These are phyloP conservation scores for Zhuqinia jingwanae DNA, from an alignment of 2,888 invertebrate genomes.

Conservation along the genomic window DNA sequence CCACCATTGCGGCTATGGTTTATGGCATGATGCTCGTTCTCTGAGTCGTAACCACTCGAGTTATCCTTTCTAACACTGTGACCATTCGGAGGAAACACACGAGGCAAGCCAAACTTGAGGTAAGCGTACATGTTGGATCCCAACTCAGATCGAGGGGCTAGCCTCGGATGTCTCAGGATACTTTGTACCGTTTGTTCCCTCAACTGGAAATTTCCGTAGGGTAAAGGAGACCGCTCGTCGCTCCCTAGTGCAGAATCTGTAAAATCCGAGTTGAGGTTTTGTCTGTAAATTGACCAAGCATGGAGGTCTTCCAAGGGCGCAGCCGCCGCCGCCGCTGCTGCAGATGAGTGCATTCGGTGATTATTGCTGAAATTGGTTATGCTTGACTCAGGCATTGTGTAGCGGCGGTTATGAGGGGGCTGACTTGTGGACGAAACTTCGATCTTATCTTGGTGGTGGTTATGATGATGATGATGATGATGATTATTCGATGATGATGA, in stretches of 20 bases:
- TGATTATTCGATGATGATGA: conserved; percentile 36
- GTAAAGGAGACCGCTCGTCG: conserved; percentile 94
- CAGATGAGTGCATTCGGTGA: conserved; percentile 54
- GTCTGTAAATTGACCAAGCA: conserved; percentile 96
- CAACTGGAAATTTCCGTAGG: conserved; percentile 96
- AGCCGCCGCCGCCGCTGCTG: conserved; percentile 16
- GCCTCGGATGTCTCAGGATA: conserved; percentile 91
- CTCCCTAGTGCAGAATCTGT: conserved; percentile 96
- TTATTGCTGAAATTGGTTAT: conserved; percentile 59
- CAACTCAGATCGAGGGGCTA: conserved; percentile 85
- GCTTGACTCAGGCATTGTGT: conserved; percentile 65
- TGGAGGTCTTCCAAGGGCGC: conserved; percentile 88
- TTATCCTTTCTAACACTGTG: conserved; percentile 90
- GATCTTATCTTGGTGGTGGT: conserved; percentile 48
- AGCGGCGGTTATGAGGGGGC: conserved; percentile 33
- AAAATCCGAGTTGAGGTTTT: conserved; percentile 95
- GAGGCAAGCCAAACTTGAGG: conserved; percentile 94
- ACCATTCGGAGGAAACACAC: conserved; percentile 93
- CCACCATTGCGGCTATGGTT: conserved; percentile 53
- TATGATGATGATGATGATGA: conserved; percentile 9
- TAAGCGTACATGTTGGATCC: conserved; percentile 97
- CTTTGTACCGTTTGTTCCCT: conserved; percentile 96
- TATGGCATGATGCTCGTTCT: conserved; percentile 75
- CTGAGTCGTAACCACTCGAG: conserved; percentile 87
- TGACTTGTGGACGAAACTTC: conserved; percentile 38